Evolutionary conservation across 2,888 invertebrate genomes (phyloP).

Genomic region (Nemotelus pantherinus): DNA sequence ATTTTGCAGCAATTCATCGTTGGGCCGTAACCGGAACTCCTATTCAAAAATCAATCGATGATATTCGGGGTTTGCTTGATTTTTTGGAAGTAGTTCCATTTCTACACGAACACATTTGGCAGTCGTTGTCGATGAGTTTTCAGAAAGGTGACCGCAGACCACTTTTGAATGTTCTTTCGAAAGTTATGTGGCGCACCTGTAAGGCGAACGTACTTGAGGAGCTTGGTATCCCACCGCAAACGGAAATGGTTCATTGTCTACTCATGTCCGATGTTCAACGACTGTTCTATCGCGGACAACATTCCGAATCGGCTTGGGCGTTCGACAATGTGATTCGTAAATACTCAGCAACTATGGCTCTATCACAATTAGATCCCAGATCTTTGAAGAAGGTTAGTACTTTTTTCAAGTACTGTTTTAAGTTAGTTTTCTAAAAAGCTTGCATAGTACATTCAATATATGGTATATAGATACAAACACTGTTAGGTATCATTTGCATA

Average conservation of each 20-base stretch:
- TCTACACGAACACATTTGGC: conserved; percentile 56
- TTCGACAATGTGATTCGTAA: conserved; percentile 66
- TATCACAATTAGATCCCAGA: conserved; percentile 66
- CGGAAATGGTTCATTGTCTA: conserved; percentile 69
- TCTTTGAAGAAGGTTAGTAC: conserved; percentile 61
- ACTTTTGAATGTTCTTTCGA: conserved; percentile 67
- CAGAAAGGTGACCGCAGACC: conserved; percentile 43
- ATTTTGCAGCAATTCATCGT: conserved; percentile 67
- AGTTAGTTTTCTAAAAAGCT: not conserved
- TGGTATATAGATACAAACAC: no score
- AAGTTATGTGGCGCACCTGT: conserved; percentile 75
- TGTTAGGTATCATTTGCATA: no score
- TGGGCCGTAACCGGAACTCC: conserved; percentile 84
- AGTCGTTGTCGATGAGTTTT: conserved; percentile 56
- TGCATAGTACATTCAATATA: no score
- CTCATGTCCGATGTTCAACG: conserved; percentile 78
- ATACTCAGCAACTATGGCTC: conserved; percentile 63
- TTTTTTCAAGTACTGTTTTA: conserved; percentile 1
- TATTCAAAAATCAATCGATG: conserved; percentile 69
- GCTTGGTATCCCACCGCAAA: conserved; percentile 74
- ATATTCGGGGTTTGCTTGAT: conserved; percentile 62
- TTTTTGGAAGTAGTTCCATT: conserved; percentile 63
- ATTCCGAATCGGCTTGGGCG: conserved; percentile 65
- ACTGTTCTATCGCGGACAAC: conserved; percentile 75
- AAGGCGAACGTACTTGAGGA: conserved; percentile 75